Conservation (phyloP, 64 coral and sea anemone species). For the Trachythela sp. region DNA sequence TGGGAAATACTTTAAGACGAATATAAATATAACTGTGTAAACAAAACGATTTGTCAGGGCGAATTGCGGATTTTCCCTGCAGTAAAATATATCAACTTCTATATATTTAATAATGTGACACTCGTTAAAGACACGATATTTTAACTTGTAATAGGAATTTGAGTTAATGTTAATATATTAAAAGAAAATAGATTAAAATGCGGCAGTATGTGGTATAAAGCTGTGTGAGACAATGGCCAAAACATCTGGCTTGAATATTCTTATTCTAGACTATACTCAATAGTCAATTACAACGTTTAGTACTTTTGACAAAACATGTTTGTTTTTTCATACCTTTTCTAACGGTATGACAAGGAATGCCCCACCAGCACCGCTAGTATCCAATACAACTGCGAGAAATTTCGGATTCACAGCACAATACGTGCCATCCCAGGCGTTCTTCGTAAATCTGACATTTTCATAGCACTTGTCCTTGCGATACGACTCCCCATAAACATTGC, state of each 20-base stretch:
- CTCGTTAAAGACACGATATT: too few relatives aligned
- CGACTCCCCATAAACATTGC: conserved; percentile 87
- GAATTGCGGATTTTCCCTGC: background rate
- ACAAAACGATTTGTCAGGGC: background rate
- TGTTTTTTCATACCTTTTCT: conserved; percentile 56
- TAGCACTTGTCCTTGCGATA: conserved; percentile 84
- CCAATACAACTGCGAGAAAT: conserved; percentile 89
- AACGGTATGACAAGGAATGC: conserved; percentile 76
- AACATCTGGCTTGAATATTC: background rate
- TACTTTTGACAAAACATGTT: background rate
- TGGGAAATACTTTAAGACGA: background rate
- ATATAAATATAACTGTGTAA: background rate
- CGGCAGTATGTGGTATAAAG: background rate
- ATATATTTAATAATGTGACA: too few relatives aligned
- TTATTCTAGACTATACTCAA: conserved; percentile 56
- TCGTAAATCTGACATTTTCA: conserved; percentile 75
- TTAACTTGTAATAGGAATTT: background rate
- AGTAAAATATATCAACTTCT: background rate
- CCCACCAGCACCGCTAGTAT: conserved; percentile 68
- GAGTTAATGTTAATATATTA: background rate
- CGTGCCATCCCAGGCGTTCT: conserved; percentile 82
- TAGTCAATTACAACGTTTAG: background rate
- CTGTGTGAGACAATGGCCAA: background rate
- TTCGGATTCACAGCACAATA: conserved; percentile 98
- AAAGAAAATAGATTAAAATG: background rate